Evolutionary conservation across 2,888 invertebrate species (phyloP), one percentile per base, ranked within the genome.

Genomic region (Plagiodera versicolora): DNA sequence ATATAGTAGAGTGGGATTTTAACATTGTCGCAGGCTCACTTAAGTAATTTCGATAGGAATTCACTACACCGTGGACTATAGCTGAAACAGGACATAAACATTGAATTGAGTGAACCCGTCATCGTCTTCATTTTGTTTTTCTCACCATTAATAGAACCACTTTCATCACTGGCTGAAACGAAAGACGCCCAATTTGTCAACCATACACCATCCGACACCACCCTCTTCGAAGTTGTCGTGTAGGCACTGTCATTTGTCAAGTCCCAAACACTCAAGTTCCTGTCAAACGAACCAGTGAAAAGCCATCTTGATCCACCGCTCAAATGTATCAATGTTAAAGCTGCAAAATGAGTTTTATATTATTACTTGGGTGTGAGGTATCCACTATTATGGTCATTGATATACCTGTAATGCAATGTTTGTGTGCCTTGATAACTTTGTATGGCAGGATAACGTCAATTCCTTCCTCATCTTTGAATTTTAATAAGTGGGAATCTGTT

Each of bases 181-280:
- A 78, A 77, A 56, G 80, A 76, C 32, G 83, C 74, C 85, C 86
- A 86, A 68, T 84, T 79, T 5, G 76, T 78, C 58, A 83, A 67
- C 84, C 85, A 86, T 45, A 78, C 69, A 6, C 82, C 83, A 70
- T 83, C 81, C 0, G 80, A 78, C n/a, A 82, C 74, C 10, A 81
- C 72, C 46, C 81, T 81, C 60, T 79, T 81, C 64, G 79, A 81
- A 2, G 68, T 46, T n/a, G 63, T 64, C 30, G 70, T 74, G 20
- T 83, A 73, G 1, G 70, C 71, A 19, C 69, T 74, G 39, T 76
- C 73, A 65, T 83, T 79, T 52, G 82, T 77, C 55, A 89, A 84
- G 75, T 91, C 88, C 90, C 90, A 91, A 58, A 89, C 83, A 78
- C 87, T 88, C 19, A 86, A 83, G 57, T 83, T 81, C 47, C 88